These are phyloP conservation scores for Megalurothrips usitatus DNA, from an alignment of 2,888 invertebrate species.

Conservation along the genomic window DNA sequence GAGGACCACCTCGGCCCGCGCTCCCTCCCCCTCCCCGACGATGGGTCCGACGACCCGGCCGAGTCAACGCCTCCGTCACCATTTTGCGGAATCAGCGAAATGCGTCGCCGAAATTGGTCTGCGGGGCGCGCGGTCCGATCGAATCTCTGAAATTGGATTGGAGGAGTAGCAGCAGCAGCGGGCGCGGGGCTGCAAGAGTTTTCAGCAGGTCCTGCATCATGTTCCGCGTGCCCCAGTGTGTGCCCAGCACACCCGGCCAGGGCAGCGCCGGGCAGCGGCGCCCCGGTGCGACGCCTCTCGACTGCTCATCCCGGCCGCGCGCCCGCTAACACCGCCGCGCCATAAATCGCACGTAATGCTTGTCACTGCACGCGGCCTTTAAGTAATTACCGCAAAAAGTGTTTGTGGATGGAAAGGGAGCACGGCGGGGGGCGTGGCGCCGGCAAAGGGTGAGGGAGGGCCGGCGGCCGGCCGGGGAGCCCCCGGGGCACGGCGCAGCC, in stretches of 20 bases:
- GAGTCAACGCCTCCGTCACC: background rate
- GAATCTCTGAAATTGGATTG: too few species aligned
- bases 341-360: conserved; percentile 19
- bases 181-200: too few species aligned
- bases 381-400: conserved; percentile 26
- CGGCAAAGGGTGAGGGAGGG: background rate
- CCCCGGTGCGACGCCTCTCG: background rate
- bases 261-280: background rate
- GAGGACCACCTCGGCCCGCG: background rate
- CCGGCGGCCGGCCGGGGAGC: background rate
- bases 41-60: background rate
- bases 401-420: background rate
- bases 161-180: too few species aligned
- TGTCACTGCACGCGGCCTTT: conserved; percentile 19
- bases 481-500: too few species aligned
- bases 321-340: background rate
- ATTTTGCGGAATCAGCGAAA: background rate
- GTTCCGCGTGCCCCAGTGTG: too few species aligned
- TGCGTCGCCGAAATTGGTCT: too few species aligned
- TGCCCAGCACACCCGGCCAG: background rate
- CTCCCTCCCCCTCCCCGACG: background rate
- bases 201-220: too few species aligned
- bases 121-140: too few species aligned
- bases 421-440: background rate
- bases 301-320: background rate